Evolutionary conservation across 2,113 vertebrate genomes (phyloP).

Genomic region (Saimiri boliviensis): DNA sequence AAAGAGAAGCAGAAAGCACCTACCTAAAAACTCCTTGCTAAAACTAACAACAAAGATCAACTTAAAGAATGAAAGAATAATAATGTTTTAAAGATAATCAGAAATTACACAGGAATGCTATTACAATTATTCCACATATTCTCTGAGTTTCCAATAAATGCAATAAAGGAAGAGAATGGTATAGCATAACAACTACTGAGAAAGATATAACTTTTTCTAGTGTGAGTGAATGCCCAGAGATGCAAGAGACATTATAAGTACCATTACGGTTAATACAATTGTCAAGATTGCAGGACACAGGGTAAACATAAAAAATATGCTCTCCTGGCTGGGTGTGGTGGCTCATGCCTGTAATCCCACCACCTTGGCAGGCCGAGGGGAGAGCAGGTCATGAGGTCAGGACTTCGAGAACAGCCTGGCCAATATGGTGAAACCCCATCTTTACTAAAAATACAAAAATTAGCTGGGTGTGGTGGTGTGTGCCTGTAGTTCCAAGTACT

Average conservation of each 20-base stretch:
- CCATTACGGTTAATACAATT: not conserved
- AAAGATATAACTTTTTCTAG: not conserved
- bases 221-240: constrained; percentile 24
- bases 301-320: not conserved
- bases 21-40: not conserved
- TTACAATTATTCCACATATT: not conserved
- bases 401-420: too few species aligned
- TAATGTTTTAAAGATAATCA: not conserved
- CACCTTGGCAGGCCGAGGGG: too few species aligned
- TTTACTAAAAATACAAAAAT: too few species aligned
- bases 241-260: constrained; percentile 35
- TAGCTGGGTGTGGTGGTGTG: too few species aligned
- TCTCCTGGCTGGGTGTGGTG: not conserved
- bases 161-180: constrained; percentile 3
- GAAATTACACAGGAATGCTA: not conserved
- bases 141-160: not conserved
- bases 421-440: too few species aligned
- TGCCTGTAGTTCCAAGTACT: too few species aligned
- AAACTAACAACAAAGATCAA: not conserved
- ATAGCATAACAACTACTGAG: not conserved
- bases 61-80: not conserved
- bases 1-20: not conserved
- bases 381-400: too few species aligned
- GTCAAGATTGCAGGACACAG: not conserved
- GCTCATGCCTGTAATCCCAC: too few species aligned